These are phyloP conservation scores for Trichonephila clavipes DNA, from an alignment of 1,140 invertebrate species.

Conservation along the genomic window DNA sequence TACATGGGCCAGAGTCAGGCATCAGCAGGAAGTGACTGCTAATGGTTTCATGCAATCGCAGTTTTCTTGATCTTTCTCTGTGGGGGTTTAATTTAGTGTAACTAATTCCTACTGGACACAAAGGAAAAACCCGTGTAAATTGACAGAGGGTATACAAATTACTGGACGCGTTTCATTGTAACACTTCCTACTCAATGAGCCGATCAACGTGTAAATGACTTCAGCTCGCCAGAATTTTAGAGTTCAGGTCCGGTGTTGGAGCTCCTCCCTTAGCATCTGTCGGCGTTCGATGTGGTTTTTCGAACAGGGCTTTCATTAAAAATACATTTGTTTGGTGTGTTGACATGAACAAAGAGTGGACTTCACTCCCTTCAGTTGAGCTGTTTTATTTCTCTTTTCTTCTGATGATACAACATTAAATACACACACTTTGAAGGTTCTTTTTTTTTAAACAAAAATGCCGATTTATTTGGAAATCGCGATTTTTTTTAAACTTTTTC, in stretches of 20 bases:
- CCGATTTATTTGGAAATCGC: no score
- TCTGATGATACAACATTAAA: no score
- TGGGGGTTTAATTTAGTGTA: conserved; percentile 58
- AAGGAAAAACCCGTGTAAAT: conserved; percentile 3
- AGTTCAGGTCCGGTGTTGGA: not conserved
- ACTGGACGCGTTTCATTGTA: conserved; percentile 23
- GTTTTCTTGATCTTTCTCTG: not conserved
- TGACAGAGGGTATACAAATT: conserved; percentile 44
- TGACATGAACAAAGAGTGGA: not conserved
- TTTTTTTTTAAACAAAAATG: no score
- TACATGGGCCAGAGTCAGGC: not conserved
- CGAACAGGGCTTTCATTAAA: not conserved
- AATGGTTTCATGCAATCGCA: not conserved
- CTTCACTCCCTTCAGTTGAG: no score
- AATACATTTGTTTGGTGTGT: not conserved
- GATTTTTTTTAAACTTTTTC: no score
- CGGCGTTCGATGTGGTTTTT: not conserved
- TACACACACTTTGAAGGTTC: no score
- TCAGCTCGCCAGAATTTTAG: not conserved
- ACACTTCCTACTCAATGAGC: conserved; percentile 41
- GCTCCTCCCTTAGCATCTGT: conserved; percentile 11
- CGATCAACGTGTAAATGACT: conserved; percentile 41
- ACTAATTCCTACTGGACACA: conserved; percentile 57
- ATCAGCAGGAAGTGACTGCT: conserved; percentile 9
- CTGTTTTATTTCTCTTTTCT: no score